Evolutionary conservation across 2,888 invertebrate genomes (phyloP), one percentile per base, ranked within the genome.

Genomic region (Dryobotodes eremita): DNA sequence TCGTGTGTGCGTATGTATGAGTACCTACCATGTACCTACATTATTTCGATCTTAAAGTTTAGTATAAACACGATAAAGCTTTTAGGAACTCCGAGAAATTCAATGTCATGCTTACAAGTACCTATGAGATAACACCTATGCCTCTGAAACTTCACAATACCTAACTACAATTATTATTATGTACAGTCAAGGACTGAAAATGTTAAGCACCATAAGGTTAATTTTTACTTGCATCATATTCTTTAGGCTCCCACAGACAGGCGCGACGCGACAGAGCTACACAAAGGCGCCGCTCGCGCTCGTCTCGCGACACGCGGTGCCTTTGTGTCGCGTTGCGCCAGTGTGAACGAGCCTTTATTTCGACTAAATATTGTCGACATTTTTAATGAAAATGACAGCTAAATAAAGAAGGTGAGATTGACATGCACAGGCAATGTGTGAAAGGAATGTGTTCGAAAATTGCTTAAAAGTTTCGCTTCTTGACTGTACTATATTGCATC

Each of bases 31-130:
- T 42, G 13, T 36, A 71, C 42, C 1, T 72, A 80, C 42, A 65
- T 65, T 59, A 82, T 81, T 75, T 65, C 36, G 53, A 75, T 82
- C 69, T 82, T 76, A 42, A 82, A 82, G 62, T 75, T 82, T 13
- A 36, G 50, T 48, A 74, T 23, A 48, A 68, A 80, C 80, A 80
- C 82, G 70, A 36, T 65, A 80, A 80, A 76, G 82, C 80, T 80
- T 65, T 80, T 53, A 80, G 69, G 71, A 82, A 70, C 77, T 80
- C 23, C 8, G 50, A 26, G 80, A 69, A 57, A 69, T 82, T 53
- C 82, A 69, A 57, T 46, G 82, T 75, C 80, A 80, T 64, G 80
- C 57, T 65, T 59, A 80, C 69, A 82, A 80, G 57, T 70, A 36
- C 46, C 46, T 59, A 57, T n/a, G 10, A 69, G 48, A 75, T 57